A percentile compares a stretch with the other conserved stretches of the same genome.
Evolutionary conservation across 2,888 invertebrate species (phyloP).

Genomic region (Odontocolon sp.): DNA sequence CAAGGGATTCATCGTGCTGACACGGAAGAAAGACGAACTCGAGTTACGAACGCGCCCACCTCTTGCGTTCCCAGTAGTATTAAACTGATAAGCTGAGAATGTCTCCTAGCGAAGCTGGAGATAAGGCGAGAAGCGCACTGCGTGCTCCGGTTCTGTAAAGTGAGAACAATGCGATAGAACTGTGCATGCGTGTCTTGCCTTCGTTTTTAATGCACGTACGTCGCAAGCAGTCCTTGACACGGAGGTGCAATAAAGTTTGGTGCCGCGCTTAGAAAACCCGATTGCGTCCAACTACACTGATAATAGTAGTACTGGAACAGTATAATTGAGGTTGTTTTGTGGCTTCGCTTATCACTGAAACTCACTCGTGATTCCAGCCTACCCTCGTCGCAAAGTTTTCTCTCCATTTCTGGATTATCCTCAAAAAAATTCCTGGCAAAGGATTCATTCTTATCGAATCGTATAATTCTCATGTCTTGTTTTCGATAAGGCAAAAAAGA

Average conservation of each 20-base stretch:
- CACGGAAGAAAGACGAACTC: slow-evolving; percentile 14
- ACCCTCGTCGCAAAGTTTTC: not conserved
- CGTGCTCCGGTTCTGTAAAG: slow-evolving; percentile 13
- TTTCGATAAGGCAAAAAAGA: not conserved
- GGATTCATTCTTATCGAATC: not conserved
- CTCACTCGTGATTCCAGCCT: not conserved
- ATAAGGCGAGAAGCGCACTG: slow-evolving; percentile 35
- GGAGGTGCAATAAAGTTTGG: slow-evolving; percentile 32
- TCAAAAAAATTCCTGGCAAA: not conserved
- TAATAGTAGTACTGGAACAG: not conserved
- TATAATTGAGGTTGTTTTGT: not conserved
- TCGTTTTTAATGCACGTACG: not conserved
- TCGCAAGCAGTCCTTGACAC: slow-evolving; percentile 19
- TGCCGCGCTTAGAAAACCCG: not conserved
- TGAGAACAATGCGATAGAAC: slow-evolving; percentile 8
- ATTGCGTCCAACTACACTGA: not conserved
- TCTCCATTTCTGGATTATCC: not conserved
- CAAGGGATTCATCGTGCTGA: slow-evolving; percentile 2
- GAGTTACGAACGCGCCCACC: slow-evolving; percentile 26
- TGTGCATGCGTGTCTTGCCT: not conserved
- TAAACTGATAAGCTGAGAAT: slow-evolving; percentile 48
- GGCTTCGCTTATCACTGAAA: slow-evolving; percentile 1
- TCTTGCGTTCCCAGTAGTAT: slow-evolving; percentile 2
- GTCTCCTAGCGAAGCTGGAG: slow-evolving; percentile 29
- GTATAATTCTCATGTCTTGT: not conserved